Percentiles rank a stretch among this genome's conserved stretches.
These are phyloP conservation scores for Echiichthys vipera DNA, from an alignment of 2,797 vertebrate species.

Conservation along the genomic window DNA sequence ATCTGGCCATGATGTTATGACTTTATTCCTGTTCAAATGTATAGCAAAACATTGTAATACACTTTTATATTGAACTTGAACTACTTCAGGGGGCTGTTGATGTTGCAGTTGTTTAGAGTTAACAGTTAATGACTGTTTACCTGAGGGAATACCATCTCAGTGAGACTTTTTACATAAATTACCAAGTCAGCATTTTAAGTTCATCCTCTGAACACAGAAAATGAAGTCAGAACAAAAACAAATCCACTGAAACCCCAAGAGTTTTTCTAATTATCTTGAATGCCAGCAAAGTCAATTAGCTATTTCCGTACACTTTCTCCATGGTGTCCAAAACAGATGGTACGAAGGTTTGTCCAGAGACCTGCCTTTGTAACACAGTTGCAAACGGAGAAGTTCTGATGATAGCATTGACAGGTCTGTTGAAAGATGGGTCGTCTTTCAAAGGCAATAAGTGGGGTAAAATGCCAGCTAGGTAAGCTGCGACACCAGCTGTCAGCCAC, in stretches of 20 bases:
- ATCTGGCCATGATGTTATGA: not conserved
- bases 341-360: slow-evolving; percentile 54
- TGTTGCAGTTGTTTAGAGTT: not conserved
- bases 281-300: slow-evolving; percentile 52
- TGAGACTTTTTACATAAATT: not conserved
- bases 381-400: slow-evolving; percentile 53
- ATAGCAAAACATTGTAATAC: not conserved
- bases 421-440: slow-evolving; percentile 56
- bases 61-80: not conserved
- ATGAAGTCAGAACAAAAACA: not conserved
- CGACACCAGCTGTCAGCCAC: slow-evolving; percentile 66
- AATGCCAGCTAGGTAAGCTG: slow-evolving; percentile 63
- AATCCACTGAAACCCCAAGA: slow-evolving; percentile 5
- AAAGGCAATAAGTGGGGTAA: slow-evolving; percentile 59
- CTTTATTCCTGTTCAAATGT: not conserved
- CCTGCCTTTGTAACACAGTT: slow-evolving; percentile 53
- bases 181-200: slow-evolving; percentile 11
- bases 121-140: slow-evolving; percentile 1
- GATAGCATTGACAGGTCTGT: slow-evolving; percentile 45
- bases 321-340: slow-evolving; percentile 61
- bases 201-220: slow-evolving; percentile 14
- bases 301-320: slow-evolving; percentile 6
- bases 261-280: slow-evolving; percentile 32
- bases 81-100: not conserved
- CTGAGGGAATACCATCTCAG: not conserved